These are phyloP conservation scores for Syngnathus typhle DNA, from an alignment of 2,113 vertebrate genomes.

Conservation along the genomic window DNA sequence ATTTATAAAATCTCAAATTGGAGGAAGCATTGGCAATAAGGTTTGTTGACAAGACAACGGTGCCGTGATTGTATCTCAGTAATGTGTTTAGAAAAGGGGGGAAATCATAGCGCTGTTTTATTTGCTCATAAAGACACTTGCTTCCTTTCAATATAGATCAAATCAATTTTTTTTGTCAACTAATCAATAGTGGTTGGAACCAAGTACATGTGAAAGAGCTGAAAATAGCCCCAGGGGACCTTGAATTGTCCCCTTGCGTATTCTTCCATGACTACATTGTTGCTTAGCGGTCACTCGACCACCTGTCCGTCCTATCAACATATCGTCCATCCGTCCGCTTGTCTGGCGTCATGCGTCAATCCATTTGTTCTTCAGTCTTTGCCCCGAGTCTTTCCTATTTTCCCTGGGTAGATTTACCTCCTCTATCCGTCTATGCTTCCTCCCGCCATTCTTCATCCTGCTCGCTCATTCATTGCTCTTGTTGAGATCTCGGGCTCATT, in stretches of 20 bases:
- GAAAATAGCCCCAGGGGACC: neutral
- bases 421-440: constrained; percentile 32
- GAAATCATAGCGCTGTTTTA: neutral
- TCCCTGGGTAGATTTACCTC: constrained; percentile 23
- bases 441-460: constrained; percentile 32
- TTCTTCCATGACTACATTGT: constrained; percentile 38
- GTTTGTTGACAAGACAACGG: constrained; percentile 1
- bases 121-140: neutral
- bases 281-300: constrained; percentile 31
- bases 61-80: neutral
- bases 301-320: constrained; percentile 44
- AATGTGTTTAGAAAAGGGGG: neutral
- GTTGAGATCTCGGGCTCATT: constrained; percentile 19
- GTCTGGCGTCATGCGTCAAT: constrained; percentile 46
- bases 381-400: constrained; percentile 39
- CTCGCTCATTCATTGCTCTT: constrained; percentile 25
- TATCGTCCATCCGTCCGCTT: constrained; percentile 37
- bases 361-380: constrained; percentile 35
- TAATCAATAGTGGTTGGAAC: neutral
- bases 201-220: neutral
- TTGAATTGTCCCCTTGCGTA: neutral
- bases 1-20: neutral
- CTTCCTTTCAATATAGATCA: neutral
- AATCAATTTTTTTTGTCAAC: neutral
- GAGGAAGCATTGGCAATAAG: neutral